These are phyloP conservation scores for Sarcophaga caerulescens DNA, from an alignment of 2,888 invertebrate species.

Conservation along the genomic window DNA sequence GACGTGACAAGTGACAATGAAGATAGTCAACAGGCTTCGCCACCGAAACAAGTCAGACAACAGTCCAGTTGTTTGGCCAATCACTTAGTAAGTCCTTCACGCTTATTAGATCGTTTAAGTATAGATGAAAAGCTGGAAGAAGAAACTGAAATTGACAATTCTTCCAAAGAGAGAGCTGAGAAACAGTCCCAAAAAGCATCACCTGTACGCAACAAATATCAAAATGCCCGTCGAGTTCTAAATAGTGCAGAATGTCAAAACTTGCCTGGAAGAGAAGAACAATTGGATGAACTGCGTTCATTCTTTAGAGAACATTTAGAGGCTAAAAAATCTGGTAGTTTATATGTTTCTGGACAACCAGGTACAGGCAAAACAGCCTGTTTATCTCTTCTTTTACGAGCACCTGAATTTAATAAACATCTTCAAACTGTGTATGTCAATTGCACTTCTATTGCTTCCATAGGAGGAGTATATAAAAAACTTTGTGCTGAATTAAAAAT, in stretches of 20 bases:
- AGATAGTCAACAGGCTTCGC: conserved; percentile 72
- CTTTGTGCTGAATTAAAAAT: conserved; percentile 88
- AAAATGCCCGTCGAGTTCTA: conserved; percentile 79
- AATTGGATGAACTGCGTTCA: conserved; percentile 85
- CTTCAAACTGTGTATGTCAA: conserved; percentile 86
- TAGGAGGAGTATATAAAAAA: conserved; percentile 89
- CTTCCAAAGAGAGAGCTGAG: neutral
- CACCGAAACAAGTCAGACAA: conserved; percentile 77
- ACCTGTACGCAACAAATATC: conserved; percentile 77
- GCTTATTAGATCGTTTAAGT: conserved; percentile 77
- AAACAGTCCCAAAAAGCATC: conserved; percentile 22
- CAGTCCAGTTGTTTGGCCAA: conserved; percentile 68
- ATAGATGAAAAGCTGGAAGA: conserved; percentile 74
- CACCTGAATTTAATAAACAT: conserved; percentile 82
- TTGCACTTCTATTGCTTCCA: conserved; percentile 94
- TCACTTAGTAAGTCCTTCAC: conserved; percentile 77
- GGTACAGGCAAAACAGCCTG: conserved; percentile 98
- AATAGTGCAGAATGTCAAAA: conserved; percentile 81
- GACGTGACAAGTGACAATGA: conserved; percentile 51
- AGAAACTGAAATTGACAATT: conserved; percentile 11
- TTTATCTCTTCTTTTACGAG: conserved; percentile 87
- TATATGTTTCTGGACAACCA: conserved; percentile 98
- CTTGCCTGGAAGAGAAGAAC: conserved; percentile 90
- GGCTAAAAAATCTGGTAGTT: conserved; percentile 87
- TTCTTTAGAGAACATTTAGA: conserved; percentile 87